phyloP scores from a whole-genome alignment of 2,888 invertebrate species.

The Ischnura elegans region DNA sequence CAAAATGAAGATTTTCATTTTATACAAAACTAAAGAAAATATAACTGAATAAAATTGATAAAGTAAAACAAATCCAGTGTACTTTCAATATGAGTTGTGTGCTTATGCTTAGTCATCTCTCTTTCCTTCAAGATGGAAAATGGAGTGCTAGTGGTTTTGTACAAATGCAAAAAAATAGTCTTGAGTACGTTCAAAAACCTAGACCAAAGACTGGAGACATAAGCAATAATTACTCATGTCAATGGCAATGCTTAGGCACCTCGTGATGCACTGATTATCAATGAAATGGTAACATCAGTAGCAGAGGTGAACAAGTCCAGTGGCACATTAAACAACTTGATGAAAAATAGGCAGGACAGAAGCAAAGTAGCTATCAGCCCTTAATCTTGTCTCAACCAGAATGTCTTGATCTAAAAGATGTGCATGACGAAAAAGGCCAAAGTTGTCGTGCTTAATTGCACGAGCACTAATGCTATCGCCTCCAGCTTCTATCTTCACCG shows the following conservation, averaged over 20 bases:
- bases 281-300: slow-evolving; percentile 61
- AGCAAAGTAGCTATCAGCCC: slow-evolving; percentile 53
- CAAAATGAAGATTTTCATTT: background rate
- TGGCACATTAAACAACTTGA: slow-evolving; percentile 55
- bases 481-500: slow-evolving; percentile 92
- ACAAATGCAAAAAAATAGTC: slow-evolving; percentile 63
- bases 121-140: slow-evolving; percentile 20
- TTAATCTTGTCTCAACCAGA: slow-evolving; percentile 42
- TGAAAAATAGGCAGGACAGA: slow-evolving; percentile 56
- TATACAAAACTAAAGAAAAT: background rate
- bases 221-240: slow-evolving; percentile 16
- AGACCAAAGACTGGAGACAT: slow-evolving; percentile 33
- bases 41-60: background rate
- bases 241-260: slow-evolving; percentile 50
- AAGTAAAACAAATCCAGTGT: slow-evolving; percentile 2
- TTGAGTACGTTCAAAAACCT: slow-evolving; percentile 58
- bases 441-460: slow-evolving; percentile 45
- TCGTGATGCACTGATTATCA: slow-evolving; percentile 21
- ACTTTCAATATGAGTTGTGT: slow-evolving; percentile 35
- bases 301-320: slow-evolving; percentile 41
- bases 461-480: slow-evolving; percentile 84
- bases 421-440: slow-evolving; percentile 56
- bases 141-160: slow-evolving; percentile 39
- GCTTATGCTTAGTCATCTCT: background rate
- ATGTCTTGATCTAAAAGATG: slow-evolving; percentile 62